Conservation (phyloP, 2,888 invertebrate species). For the Tipula unca region DNA sequence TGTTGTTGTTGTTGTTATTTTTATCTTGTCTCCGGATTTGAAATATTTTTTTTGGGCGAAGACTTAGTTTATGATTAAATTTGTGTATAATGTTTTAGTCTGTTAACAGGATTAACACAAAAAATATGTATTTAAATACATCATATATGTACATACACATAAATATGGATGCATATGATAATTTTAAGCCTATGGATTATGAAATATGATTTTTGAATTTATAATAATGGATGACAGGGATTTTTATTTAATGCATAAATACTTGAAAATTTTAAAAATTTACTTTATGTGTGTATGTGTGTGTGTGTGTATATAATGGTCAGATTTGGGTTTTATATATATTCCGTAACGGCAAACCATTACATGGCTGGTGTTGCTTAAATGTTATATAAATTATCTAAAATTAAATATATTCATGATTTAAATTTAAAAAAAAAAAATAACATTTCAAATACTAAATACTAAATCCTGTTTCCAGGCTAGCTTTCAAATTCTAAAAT, state of each 20-base stretch:
- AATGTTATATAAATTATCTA: no score
- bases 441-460: no score
- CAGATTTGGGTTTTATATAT: no score
- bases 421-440: no score
- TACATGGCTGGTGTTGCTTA: no score
- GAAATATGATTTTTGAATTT: background rate
- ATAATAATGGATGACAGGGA: background rate
- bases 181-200: background rate
- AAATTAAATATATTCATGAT: no score
- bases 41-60: background rate
- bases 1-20: background rate
- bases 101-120: background rate
- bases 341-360: no score
- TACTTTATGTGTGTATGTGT: no score
- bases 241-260: background rate
- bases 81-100: background rate
- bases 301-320: no score
- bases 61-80: background rate
- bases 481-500: no score
- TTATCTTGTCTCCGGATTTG: background rate
- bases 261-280: background rate
- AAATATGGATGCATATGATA: background rate
- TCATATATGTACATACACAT: no score
- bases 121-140: background rate
- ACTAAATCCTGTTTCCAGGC: no score